Conservation (phyloP, 2,888 invertebrate genomes). For the Tolmerus cingulatus region DNA sequence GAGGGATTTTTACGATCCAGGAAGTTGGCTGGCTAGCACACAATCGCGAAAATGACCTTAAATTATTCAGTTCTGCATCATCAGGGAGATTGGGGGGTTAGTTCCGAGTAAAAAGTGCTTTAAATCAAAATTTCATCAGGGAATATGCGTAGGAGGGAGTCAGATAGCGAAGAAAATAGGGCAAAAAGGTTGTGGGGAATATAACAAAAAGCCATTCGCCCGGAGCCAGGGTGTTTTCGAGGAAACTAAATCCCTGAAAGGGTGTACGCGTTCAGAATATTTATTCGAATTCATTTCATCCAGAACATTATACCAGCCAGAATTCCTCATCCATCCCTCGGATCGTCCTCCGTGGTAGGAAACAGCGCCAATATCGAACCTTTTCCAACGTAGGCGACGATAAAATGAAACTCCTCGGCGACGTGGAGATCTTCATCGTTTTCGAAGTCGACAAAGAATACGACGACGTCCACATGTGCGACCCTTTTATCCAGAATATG, state of each 20-base stretch:
- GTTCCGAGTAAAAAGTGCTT: neutral
- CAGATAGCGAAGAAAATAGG: neutral
- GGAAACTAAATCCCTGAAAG: conserved; percentile 44
- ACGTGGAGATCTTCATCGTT: neutral
- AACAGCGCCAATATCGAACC: neutral
- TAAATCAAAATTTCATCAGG: conserved; percentile 26
- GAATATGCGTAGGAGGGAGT: neutral
- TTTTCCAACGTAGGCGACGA: neutral
- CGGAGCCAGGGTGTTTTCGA: neutral
- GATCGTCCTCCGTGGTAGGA: neutral
- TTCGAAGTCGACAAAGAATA: neutral
- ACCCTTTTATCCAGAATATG: neutral
- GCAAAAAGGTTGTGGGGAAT: neutral
- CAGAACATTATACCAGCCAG: neutral
- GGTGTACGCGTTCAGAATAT: conserved; percentile 43
- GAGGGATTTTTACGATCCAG: neutral
- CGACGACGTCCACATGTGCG: neutral
- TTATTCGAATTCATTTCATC: conserved; percentile 40
- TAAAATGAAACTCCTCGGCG: neutral
- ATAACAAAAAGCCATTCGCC: conserved; percentile 22
- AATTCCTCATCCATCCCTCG: neutral
- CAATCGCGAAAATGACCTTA: conserved; percentile 2
- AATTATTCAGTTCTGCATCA: neutral
- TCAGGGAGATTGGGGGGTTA: neutral
- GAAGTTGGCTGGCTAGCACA: neutral